Evolutionary conservation across 2,888 invertebrate genomes (phyloP), one percentile per base, ranked within the genome.

Genomic region (Nebria salina): DNA sequence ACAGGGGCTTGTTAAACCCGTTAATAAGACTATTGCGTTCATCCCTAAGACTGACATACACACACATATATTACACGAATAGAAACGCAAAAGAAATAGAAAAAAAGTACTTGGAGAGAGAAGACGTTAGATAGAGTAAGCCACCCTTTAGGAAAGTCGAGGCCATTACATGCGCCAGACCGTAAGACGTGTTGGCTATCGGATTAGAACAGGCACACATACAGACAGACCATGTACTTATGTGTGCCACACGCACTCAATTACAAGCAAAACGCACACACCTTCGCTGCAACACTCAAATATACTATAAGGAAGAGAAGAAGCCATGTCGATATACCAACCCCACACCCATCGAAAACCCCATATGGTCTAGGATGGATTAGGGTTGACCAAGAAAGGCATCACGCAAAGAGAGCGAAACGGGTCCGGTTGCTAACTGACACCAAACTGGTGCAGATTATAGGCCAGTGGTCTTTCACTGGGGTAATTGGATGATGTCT

Each of bases 401-500:
- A 34, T 25, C 72, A 54, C 54, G 13, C 54, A 54, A 8, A 54
- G 11, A 54, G 2, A 54, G 54, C 8, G 11, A 54, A 8, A 54
- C 54, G 13, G 54, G 13, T 34, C 11, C 8, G 54, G 54, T 54
- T 75, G 65, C 80, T 80, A 75, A 75, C 80, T 79, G 79, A 79
- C 79, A 79, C 79, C 79, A 75, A 79, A 72, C 75, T 74, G 54
- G 75, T 65, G 74, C 79, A 75, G 80, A 80, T 80, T 80, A 80
- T 80, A 80, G 80, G 80, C 80, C 80, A 80, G 68, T 80, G 80
- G 80, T 74, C 74, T 80, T 75, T 74, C 25, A 70, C 54, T 73
- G 75, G 70, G 75, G 75, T 80, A 80, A 80, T 80, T 80, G 80
- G 80, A 80, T 80, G 75, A 80, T 80, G 80, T 75, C 80, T 80